Conservation (phyloP, 2,797 vertebrate species). For the Cynopterus sphinx region DNA sequence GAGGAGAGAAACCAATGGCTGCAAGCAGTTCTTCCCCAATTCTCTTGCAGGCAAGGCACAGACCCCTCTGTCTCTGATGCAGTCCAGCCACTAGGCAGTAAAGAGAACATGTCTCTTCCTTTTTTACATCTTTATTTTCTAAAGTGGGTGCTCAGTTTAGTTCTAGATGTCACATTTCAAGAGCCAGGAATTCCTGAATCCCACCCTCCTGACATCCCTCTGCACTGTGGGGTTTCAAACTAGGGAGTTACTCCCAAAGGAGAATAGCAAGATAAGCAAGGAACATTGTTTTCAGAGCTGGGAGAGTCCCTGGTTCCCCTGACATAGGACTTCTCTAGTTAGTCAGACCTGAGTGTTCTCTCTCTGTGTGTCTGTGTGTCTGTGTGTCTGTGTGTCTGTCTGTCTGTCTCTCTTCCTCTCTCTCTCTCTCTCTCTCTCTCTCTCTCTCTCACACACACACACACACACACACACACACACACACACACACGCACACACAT, state of each 20-base stretch:
- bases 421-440: too few species aligned
- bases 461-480: background rate
- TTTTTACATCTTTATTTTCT: slow-evolving; percentile 18
- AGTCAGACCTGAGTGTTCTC: too few species aligned
- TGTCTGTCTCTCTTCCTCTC: too few species aligned
- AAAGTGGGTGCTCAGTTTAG: background rate
- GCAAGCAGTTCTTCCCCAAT: background rate
- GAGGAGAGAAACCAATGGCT: background rate
- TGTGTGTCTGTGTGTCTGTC: too few species aligned
- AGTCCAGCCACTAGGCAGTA: too few species aligned
- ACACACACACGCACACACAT: background rate
- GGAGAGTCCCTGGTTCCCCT: background rate
- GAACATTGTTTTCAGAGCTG: background rate
- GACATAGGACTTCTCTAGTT: background rate
- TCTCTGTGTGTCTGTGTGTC: too few species aligned
- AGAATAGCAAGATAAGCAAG: background rate
- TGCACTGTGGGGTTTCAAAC: background rate
- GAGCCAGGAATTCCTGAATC: background rate
- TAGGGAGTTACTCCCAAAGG: background rate
- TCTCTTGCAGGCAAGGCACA: background rate
- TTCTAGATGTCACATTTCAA: background rate
- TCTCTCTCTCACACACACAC: background rate
- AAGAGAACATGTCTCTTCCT: too few species aligned
- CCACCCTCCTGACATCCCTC: background rate
- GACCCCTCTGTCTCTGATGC: background rate